A percentile compares a stretch with the other conserved stretches of the same genome.
Conservation (phyloP, 2,888 invertebrate species). For the Melanophora roralis region DNA sequence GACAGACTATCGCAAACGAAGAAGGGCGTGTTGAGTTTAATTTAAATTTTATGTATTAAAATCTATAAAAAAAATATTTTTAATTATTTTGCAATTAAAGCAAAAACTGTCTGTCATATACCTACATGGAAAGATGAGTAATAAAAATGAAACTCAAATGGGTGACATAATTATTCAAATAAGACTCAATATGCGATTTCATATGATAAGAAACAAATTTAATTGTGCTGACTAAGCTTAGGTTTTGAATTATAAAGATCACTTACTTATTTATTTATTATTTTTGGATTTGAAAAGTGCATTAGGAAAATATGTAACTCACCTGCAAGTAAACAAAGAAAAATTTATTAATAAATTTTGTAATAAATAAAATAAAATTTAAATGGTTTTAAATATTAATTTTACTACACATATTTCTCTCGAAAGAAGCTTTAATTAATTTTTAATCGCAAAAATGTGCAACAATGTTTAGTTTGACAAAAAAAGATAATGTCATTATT, state of each 20-base stretch:
- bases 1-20: not conserved
- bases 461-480: conserved; percentile 10
- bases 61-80: conserved; percentile 34
- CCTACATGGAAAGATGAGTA: conserved; percentile 10
- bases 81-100: conserved; percentile 45
- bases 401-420: not conserved
- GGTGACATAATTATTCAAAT: conserved; percentile 15
- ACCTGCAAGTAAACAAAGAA: conserved; percentile 33
- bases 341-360: conserved; percentile 13
- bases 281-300: too few relatives aligned
- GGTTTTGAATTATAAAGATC: not conserved
- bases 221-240: conserved; percentile 12
- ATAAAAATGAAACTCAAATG: not conserved
- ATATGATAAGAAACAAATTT: not conserved
- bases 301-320: too few relatives aligned
- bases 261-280: not conserved
- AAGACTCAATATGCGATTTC: not conserved
- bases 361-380: not conserved
- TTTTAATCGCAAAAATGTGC: not conserved
- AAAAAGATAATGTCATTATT: conserved; percentile 58
- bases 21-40: conserved; percentile 40
- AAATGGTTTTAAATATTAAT: not conserved
- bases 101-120: not conserved
- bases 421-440: not conserved
- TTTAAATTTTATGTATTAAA: conserved; percentile 26